A percentile compares a stretch with the other conserved stretches of the same genome.
Conservation (phyloP, 2,888 invertebrate species). For the Polyploca ridens region DNA sequence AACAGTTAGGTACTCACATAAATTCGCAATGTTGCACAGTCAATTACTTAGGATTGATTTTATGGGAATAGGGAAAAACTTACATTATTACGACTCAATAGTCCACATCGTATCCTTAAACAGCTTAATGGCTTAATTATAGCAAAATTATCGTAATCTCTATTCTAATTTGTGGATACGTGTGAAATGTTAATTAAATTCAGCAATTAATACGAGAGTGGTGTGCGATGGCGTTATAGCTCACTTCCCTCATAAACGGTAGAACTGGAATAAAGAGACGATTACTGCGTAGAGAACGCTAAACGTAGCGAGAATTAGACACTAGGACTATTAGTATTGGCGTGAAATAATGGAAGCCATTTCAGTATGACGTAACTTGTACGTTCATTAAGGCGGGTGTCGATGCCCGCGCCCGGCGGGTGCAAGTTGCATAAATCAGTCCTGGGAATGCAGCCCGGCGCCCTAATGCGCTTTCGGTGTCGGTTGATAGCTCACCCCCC, state of each 20-base stretch:
- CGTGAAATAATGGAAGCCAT: slow-evolving; percentile 77
- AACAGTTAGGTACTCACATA: neutral
- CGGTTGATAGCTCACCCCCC: slow-evolving; percentile 70
- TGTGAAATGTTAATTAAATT: slow-evolving; percentile 6
- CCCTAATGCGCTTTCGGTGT: slow-evolving; percentile 83
- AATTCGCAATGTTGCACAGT: slow-evolving; percentile 5
- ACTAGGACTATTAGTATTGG: slow-evolving; percentile 69
- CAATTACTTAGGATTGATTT: slow-evolving; percentile 5
- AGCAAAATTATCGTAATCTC: slow-evolving; percentile 3
- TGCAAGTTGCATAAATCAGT: slow-evolving; percentile 81
- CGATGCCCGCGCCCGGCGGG: slow-evolving; percentile 69
- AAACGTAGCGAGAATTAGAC: slow-evolving; percentile 46
- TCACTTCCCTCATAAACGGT: slow-evolving; percentile 8
- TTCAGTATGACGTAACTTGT: slow-evolving; percentile 75
- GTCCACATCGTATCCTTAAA: neutral
- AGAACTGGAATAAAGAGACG: slow-evolving; percentile 28
- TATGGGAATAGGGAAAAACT: neutral
- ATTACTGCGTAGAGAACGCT: slow-evolving; percentile 38
- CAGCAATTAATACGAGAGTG: neutral
- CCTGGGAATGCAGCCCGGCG: slow-evolving; percentile 72
- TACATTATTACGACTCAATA: neutral
- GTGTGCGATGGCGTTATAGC: slow-evolving; percentile 4
- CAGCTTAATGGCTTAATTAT: slow-evolving; percentile 4
- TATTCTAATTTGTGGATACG: slow-evolving; percentile 7
- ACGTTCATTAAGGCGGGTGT: slow-evolving; percentile 78